A percentile compares a stretch with the other conserved stretches of the same genome.
Evolutionary conservation across 1,140 invertebrate species (phyloP).

Genomic region (Listronotus bonariensis): DNA sequence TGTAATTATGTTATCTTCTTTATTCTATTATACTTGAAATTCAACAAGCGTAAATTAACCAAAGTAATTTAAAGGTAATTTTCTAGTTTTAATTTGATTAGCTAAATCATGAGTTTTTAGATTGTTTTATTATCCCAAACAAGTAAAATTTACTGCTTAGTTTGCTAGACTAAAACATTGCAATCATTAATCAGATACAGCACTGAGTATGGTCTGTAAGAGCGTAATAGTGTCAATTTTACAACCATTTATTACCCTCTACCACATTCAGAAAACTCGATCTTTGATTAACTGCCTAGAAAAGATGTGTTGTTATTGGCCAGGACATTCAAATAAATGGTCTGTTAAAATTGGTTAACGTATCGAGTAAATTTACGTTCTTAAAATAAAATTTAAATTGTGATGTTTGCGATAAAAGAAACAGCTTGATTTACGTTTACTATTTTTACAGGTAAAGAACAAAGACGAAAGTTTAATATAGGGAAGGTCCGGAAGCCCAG

Average conservation of each 20-base stretch:
- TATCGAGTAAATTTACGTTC: too few relatives aligned
- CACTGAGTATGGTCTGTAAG: conserved; percentile 14
- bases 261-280: conserved; percentile 28
- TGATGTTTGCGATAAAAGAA: too few relatives aligned
- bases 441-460: too few relatives aligned
- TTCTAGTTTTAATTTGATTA: conserved; percentile 8
- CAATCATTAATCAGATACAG: conserved; percentile 28
- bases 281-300: conserved; percentile 30
- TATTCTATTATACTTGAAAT: too few relatives aligned
- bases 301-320: conserved; percentile 32
- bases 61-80: too few relatives aligned
- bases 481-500: too few relatives aligned
- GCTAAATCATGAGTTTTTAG: conserved; percentile 14
- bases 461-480: too few relatives aligned
- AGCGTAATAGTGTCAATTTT: conserved; percentile 35
- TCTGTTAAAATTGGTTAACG: conserved; percentile 17
- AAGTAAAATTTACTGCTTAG: conserved; percentile 32
- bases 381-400: too few relatives aligned
- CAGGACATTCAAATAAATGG: conserved; percentile 30
- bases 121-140: conserved; percentile 26
- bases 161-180: conserved; percentile 29
- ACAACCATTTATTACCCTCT: conserved; percentile 30
- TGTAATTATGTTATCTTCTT: too few relatives aligned
- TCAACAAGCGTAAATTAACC: too few relatives aligned
- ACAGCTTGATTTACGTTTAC: too few relatives aligned